Evolutionary conservation across 2,888 invertebrate species (phyloP), one percentile per base, ranked within the genome.

Genomic region (Cheilosia pagana): DNA sequence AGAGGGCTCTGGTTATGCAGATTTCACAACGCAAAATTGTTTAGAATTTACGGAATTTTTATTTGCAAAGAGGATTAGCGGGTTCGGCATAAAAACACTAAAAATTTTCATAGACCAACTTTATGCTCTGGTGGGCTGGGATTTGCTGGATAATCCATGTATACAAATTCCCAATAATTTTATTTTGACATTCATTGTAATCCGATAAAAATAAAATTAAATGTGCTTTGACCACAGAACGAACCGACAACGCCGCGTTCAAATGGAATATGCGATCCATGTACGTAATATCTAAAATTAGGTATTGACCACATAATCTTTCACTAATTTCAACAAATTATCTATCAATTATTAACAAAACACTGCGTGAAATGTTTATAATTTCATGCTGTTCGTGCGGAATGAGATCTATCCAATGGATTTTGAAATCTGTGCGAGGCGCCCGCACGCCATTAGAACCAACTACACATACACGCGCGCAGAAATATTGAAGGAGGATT

Each of bases 231-330:
- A 45, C 55, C 55, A 57, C 43, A 57, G 2, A 23, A 28, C 6
- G n/a, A n/a, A n/a, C n/a, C n/a, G n/a, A n/a, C 43, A 23, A 19
- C 8, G 25, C 31, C 7, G 25, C 21, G n/a, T 8, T 28, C 5
- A 7, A 57, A 48, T 35, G 5, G 23, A 16, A 25, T 43, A 12
- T 12, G 35, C 12, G 12, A 10, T 31, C 10, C 1, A 5, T 4
- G 14, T 31, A 21, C 31, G 59, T 76, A 60, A 53, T 76, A 48
- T 59, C 70, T 81, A 70, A 76, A 70, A 70, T 76, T 70, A 81
- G 45, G 25, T 50, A 52, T 57, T 55, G 70, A 63, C 63, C 75
- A 68, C 81, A 53, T 63, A 76, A 76, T 75, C 63, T 35, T 31
- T 35, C 6, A 52, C 39, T 65, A 31, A 63, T 55, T 35, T 16